Evolutionary conservation across 2,888 invertebrate species (phyloP).

Genomic region (Syrphus vitripennis): DNA sequence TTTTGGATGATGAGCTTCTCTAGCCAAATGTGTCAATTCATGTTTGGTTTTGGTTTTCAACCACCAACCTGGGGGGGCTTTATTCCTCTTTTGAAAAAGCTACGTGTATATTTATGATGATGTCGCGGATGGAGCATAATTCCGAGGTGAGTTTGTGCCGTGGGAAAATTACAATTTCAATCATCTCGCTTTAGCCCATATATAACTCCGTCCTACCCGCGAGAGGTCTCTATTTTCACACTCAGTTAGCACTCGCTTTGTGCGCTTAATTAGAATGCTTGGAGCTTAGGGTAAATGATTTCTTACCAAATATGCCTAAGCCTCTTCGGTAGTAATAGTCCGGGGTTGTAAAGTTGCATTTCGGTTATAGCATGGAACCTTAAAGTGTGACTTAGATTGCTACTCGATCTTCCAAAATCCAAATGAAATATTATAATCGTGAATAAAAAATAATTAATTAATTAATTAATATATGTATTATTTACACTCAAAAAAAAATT

Average conservation of each 20-base stretch:
- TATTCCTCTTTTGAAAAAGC: background rate
- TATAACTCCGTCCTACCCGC: background rate
- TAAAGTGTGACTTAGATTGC: too few species aligned
- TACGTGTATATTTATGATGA: background rate
- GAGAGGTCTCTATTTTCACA: conserved; percentile 37
- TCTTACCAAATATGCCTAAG: conserved; percentile 18
- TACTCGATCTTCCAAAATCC: too few species aligned
- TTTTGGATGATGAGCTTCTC: conserved; percentile 37
- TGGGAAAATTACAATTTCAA: conserved; percentile 53
- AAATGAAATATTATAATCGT: too few species aligned
- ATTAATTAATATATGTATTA: too few species aligned
- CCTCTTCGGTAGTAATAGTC: background rate
- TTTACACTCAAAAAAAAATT: too few species aligned
- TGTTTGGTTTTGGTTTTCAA: background rate
- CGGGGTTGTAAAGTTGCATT: background rate
- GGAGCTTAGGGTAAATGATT: conserved; percentile 24
- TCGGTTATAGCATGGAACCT: too few species aligned
- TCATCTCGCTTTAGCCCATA: background rate
- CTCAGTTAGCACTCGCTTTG: conserved; percentile 39
- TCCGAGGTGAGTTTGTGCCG: conserved; percentile 28
- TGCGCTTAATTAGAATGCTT: conserved; percentile 52
- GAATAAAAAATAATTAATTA: too few species aligned
- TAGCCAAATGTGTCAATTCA: conserved; percentile 39
- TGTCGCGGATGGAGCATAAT: background rate
- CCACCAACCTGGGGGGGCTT: background rate